Base-by-base conservation (phyloP, 2,113 vertebrate species). In the Centropus bengalensis region DNA sequence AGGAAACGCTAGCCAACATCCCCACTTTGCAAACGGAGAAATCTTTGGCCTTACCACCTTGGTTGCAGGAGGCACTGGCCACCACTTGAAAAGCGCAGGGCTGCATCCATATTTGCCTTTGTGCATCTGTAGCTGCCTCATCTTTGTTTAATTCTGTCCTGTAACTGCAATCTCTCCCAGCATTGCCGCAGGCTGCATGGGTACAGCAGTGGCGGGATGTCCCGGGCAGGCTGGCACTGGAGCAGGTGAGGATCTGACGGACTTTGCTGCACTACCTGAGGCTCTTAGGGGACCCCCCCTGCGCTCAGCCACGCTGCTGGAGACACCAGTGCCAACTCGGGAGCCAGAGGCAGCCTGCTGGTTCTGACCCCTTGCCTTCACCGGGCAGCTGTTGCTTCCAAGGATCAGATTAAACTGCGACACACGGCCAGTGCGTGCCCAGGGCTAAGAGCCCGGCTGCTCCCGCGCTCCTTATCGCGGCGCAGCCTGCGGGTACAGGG, bases 391-490 rank as follows among this genome's bases (percentile, higher is more conserved):
- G 12, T 6, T 1, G 1, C 44, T 52, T 56, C 69, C n/a, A 21
- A 22, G 71, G 79, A 19, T 8, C 22, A 17, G 36, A 12, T 4
- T 12, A 4, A 64, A n/a, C 14, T 2, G 1, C 3, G 10, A 49
- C 23, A 10, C 21, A 8, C 0, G 5, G 44, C 2, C 4, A 36
- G 9, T 1, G 4, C 0, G 2, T 24, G 33, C 38, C 38, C 76
- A 32, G 42, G 2, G 20, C n/a, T 4, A 24, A 36, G 23, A 24
- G 4, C 59, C 59, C 14, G 52, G 27, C 0, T 44, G 13, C 44
- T 33, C 44, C 71, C 26, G 42, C 2, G 20, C n/a, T 4, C 24
- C 26, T 1, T 8, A n/a, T 4, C 0, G 0, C 51, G 0, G 0
- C 4, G 18, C 11, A 12, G 30, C 19, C 55, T 13, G 4, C 10